Conservation (phyloP, 2,888 invertebrate genomes). For the Lampropteryx suffumata region DNA sequence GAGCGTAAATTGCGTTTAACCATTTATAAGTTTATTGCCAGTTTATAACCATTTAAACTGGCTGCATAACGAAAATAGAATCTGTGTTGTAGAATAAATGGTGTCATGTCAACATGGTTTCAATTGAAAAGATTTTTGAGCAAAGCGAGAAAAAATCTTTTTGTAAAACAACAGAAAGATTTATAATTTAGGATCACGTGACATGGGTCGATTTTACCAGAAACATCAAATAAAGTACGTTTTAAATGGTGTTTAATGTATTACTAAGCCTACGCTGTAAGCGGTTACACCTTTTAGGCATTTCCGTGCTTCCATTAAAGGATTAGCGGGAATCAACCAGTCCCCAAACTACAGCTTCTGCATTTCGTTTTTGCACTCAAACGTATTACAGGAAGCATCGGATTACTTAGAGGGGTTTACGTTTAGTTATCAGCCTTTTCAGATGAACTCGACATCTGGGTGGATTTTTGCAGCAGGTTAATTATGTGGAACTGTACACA, state of each 20-base stretch:
- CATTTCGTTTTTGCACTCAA: constrained; percentile 51
- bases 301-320: constrained; percentile 70
- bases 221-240: constrained; percentile 5
- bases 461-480: constrained; percentile 1
- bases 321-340: constrained; percentile 65
- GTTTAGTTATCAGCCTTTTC: constrained; percentile 32
- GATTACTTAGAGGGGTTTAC: constrained; percentile 34
- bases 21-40: no score
- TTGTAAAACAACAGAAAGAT: no score
- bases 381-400: constrained; percentile 40
- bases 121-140: no score
- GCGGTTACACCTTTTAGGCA: constrained; percentile 61
- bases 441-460: constrained; percentile 28
- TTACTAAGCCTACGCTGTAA: constrained; percentile 37
- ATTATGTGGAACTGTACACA: no score
- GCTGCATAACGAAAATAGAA: no score
- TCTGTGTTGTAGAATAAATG: no score
- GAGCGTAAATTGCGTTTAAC: no score
- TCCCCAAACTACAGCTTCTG: constrained; percentile 44
- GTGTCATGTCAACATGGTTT: no score
- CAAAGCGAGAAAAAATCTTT: no score
- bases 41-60: no score
- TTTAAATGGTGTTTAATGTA: constrained; percentile 25
- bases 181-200: neutral
- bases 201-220: neutral